Evolutionary conservation across 1,140 invertebrate species (phyloP), one percentile per base, ranked within the genome.

Genomic region (Neodiprion fabricii): DNA sequence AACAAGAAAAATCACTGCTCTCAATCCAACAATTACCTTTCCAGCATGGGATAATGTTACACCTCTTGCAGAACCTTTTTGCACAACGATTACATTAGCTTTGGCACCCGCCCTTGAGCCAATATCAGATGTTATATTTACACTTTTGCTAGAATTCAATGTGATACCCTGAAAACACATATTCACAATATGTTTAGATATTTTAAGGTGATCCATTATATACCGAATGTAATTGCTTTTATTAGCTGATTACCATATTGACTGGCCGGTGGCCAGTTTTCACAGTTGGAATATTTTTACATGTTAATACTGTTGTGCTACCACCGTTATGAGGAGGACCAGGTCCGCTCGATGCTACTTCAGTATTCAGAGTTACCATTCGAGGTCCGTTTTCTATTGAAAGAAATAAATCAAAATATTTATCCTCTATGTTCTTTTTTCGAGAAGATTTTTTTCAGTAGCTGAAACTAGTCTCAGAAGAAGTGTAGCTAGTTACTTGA

Each of bases 1-100:
- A 28, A 61, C 28, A 21, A 50, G 72, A n/a, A 65, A 47, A 48
- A 74, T 47, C 2, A 14, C 23, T 23, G 48, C 10, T 72, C 67
- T 67, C 53, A 40, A 5, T 14, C 5, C n/a, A 8, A 61, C n/a
- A 61, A 61, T 74, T 83, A 87, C 85, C 79, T 87, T 86, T 78
- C 84, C 85, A 74, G 80, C 84, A 53, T 82, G 84, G 67, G 85
- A 86, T 48, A 88, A 78, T n/a, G 81, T 87, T 67, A 87, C 81
- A 70, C 83, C 84, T 75, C 82, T 80, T 40, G 82, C 72, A 50
- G 82, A 79, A 61, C 82, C 85, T 80, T 87, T 87, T 78, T 86
- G 83, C 69, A 87, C 80, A 47, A 88, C 80, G 70, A 88, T 86
- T 14, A 87, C 81, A 65, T 87, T 87, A 67, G 82, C 80, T 75